These are phyloP conservation scores for Apomyelois bistriatella DNA, from an alignment of 2,888 invertebrate genomes.

Conservation along the genomic window DNA sequence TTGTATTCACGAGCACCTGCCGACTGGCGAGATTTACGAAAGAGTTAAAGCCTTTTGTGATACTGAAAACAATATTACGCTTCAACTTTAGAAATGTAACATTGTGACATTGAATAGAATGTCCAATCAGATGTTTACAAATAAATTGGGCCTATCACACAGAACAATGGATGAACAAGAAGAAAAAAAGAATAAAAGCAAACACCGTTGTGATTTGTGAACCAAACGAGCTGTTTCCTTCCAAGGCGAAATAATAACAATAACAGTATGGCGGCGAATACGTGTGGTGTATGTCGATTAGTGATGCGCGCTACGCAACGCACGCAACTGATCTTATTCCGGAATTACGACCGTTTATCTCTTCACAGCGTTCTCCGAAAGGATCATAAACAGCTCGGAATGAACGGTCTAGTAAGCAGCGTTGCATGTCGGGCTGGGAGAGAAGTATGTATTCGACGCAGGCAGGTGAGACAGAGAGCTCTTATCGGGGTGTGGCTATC, in stretches of 20 bases:
- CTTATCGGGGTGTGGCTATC: constrained; percentile 70
- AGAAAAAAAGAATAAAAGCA: constrained; percentile 69
- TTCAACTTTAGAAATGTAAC: constrained; percentile 33
- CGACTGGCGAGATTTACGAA: constrained; percentile 25
- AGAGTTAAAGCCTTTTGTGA: constrained; percentile 18
- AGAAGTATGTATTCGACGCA: constrained; percentile 25
- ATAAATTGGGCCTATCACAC: constrained; percentile 53
- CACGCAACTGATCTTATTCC: constrained; percentile 46
- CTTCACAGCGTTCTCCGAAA: constrained; percentile 34
- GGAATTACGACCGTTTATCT: constrained; percentile 24
- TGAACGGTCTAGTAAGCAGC: constrained; percentile 39
- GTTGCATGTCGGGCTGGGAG: constrained; percentile 31
- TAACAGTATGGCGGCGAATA: constrained; percentile 61
- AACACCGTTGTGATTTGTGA: constrained; percentile 52
- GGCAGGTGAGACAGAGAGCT: constrained; percentile 50
- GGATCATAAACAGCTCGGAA: constrained; percentile 40
- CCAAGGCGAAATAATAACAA: constrained; percentile 58
- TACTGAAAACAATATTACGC: constrained; percentile 19
- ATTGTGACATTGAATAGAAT: constrained; percentile 44
- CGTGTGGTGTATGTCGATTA: constrained; percentile 36
- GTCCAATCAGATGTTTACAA: constrained; percentile 64
- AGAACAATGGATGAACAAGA: constrained; percentile 69
- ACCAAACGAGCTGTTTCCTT: constrained; percentile 62
- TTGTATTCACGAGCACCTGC: constrained; percentile 35
- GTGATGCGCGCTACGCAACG: constrained; percentile 42